Evolutionary conservation across 2,797 vertebrate genomes (phyloP).

Genomic region (Paratrypauchen microcephalus): DNA sequence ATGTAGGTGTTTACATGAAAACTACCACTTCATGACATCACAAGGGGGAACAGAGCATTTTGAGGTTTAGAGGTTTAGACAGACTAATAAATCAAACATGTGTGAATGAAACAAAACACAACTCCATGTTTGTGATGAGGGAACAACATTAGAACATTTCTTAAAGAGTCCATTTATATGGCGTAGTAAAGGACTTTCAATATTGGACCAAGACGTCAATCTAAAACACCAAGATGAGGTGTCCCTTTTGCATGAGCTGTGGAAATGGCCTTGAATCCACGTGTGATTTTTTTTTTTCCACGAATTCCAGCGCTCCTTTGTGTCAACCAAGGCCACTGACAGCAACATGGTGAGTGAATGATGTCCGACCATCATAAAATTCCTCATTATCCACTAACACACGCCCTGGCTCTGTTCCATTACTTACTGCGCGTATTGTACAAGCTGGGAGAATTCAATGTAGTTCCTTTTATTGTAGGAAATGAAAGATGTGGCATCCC

Average conservation of each 20-base stretch:
- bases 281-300: slow-evolving; percentile 2
- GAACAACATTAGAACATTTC: no score
- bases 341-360: slow-evolving; percentile 52
- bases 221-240: background rate
- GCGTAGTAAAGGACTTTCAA: no score
- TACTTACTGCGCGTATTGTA: slow-evolving; percentile 72
- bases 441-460: slow-evolving; percentile 77
- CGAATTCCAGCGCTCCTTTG: slow-evolving; percentile 14
- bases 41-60: no score
- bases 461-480: slow-evolving; percentile 76
- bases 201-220: background rate
- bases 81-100: no score
- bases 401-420: slow-evolving; percentile 73
- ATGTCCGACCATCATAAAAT: slow-evolving; percentile 69
- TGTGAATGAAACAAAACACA: no score
- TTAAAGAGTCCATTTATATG: no score
- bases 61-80: no score
- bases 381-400: slow-evolving; percentile 76
- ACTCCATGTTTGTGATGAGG: no score
- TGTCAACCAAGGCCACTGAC: slow-evolving; percentile 47
- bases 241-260: slow-evolving; percentile 3
- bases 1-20: no score
- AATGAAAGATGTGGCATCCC: slow-evolving; percentile 74
- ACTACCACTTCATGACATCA: no score
- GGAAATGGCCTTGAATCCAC: slow-evolving; percentile 6